These are phyloP conservation scores for Sebastes hubbsi DNA, from an alignment of 2,797 vertebrate genomes.

Conservation along the genomic window DNA sequence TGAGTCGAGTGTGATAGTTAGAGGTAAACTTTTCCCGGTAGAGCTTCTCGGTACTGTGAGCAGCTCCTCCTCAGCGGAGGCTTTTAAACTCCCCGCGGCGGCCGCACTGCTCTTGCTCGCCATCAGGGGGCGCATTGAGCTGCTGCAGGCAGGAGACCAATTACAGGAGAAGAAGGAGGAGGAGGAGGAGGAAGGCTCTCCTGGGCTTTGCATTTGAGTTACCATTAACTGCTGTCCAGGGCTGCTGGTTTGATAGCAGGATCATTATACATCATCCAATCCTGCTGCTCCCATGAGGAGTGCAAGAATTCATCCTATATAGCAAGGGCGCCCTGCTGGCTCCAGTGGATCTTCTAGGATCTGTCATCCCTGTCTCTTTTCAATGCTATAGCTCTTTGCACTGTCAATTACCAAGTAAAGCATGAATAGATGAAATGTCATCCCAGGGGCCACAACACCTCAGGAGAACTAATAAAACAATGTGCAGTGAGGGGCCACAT, in stretches of 20 bases:
- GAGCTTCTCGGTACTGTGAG: slow-evolving; percentile 59
- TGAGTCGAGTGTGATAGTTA: slow-evolving; percentile 30
- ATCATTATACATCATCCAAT: slow-evolving; percentile 43
- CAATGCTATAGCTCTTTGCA: background rate
- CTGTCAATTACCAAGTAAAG: slow-evolving; percentile 36
- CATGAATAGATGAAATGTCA: slow-evolving; percentile 10
- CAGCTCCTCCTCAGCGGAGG: slow-evolving; percentile 57
- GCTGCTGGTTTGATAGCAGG: slow-evolving; percentile 40
- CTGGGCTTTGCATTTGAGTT: slow-evolving; percentile 39
- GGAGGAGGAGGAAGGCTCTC: background rate
- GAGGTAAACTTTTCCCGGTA: slow-evolving; percentile 65
- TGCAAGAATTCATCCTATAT: slow-evolving; percentile 32
- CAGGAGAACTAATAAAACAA: background rate
- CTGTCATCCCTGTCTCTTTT: slow-evolving; percentile 5
- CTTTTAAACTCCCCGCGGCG: slow-evolving; percentile 79
- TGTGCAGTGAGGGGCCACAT: background rate
- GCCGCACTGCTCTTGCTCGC: slow-evolving; percentile 31
- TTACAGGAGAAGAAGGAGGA: slow-evolving; percentile 9
- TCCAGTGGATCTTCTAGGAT: background rate
- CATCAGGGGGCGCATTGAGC: slow-evolving; percentile 70
- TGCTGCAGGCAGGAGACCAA: slow-evolving; percentile 29
- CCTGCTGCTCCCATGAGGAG: slow-evolving; percentile 9
- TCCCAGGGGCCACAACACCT: background rate
- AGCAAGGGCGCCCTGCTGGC: slow-evolving; percentile 12
- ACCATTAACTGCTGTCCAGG: slow-evolving; percentile 36